Base-by-base conservation (phyloP, 2,888 invertebrate genomes). In the Leistus spinibarbis region DNA sequence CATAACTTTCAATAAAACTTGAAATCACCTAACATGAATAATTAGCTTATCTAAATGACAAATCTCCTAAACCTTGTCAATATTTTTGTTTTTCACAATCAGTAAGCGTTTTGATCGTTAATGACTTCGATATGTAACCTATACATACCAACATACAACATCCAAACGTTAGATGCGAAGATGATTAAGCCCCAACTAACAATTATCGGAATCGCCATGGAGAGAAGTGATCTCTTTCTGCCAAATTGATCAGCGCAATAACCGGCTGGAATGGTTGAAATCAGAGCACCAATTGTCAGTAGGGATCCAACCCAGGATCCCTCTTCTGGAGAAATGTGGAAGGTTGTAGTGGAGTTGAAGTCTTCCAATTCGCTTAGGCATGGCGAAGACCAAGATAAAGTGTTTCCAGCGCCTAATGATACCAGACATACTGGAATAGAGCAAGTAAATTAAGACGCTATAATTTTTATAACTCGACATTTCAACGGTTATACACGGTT, bases 301-400 rank as follows among this genome's bases (percentile, higher is more conserved):
- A 93, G 86, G 0, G 94, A 92, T 10, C 93, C 91, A 0, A 94
- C 90, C 84, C 93, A 87, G 2, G 92, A 92, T 79, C 89, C 86
- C 81, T 89, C 82, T 0, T 86, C 84, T 17, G 83, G 77, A 0
- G 86, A 86, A 2, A 87, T 79, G 19, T 82, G 80, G 76, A 86
- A 75, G 77, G 84, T 79, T 76, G 84, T 78, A 64, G 80, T 16
- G 24, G 79, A 66, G 22, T 79, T 64, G 10, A 76, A 76, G 17
- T 75, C 56, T 66, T 82, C 82, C 53, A 93, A 84, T 81, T 92
- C 91, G 0, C 91, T 90, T 17, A 95, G 83, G 0, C 93, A 93
- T 0, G 95, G 94, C 0, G 95, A 92, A 0, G 95, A 92, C 93
- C 95, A 96, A 1, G 93, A 93, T n/a, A 95, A 84, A n/a, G 91